Evolutionary conservation across 1,140 invertebrate genomes (phyloP).

Genomic region (Cardiocondyla obscurior): DNA sequence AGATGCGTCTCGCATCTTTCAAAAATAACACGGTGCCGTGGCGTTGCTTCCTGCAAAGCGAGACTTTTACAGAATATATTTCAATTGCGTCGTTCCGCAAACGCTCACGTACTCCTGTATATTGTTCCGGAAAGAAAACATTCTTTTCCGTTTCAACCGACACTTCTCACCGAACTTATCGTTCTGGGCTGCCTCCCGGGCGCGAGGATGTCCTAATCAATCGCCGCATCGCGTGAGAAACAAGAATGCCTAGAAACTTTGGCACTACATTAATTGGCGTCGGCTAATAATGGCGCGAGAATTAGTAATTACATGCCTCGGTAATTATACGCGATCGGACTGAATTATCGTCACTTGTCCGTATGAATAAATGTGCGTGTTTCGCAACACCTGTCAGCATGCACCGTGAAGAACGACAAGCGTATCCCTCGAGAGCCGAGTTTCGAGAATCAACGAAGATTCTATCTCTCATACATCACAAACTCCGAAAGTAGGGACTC

Average conservation of each 20-base stretch:
- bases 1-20: neutral
- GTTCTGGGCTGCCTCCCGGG: neutral
- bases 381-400: constrained; percentile 1
- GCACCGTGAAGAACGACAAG: constrained; percentile 43
- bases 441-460: neutral
- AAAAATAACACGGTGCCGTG: neutral
- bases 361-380: neutral
- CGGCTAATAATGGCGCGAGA: constrained; percentile 78
- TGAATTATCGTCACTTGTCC: constrained; percentile 71
- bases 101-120: neutral
- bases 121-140: neutral
- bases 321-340: constrained; percentile 76
- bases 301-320: constrained; percentile 81
- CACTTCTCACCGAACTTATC: neutral
- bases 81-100: neutral
- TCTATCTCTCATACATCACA: neutral
- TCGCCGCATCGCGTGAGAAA: constrained; percentile 68
- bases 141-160: neutral
- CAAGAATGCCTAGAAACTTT: constrained; percentile 54
- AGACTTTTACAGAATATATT: neutral
- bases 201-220: constrained; percentile 55
- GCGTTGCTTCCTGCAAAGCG: neutral
- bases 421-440: constrained; percentile 9
- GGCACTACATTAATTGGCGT: constrained; percentile 74
- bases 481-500: too few species aligned